Conservation (phyloP, 2,113 vertebrate species). For the Panthera leo region DNA sequence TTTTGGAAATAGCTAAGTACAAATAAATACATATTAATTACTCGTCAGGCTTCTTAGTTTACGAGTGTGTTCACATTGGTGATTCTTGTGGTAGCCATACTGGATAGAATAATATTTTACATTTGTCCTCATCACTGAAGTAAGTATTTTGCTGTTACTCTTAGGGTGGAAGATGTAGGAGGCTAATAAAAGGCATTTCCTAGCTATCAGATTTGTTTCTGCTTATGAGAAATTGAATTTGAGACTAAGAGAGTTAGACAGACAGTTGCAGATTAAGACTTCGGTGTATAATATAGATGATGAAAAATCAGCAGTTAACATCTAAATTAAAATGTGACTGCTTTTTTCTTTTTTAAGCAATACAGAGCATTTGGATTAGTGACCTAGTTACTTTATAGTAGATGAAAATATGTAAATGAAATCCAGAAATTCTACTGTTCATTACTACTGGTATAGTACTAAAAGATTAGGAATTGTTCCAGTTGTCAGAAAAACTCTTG, state of each 20-base stretch:
- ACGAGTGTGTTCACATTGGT: background rate
- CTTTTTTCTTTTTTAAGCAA: background rate
- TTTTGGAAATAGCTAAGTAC: slow-evolving; percentile 63
- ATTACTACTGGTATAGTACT: background rate
- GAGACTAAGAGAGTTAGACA: slow-evolving; percentile 19
- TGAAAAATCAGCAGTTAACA: slow-evolving; percentile 36
- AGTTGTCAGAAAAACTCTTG: background rate
- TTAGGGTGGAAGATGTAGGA: too few species aligned
- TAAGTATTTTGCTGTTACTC: background rate
- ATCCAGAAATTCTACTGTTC: background rate
- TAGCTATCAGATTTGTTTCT: background rate
- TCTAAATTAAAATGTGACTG: slow-evolving; percentile 12
- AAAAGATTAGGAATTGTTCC: background rate
- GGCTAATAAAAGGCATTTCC: background rate
- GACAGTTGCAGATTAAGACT: background rate
- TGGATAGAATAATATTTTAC: slow-evolving; percentile 40
- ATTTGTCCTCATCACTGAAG: background rate
- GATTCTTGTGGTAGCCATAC: slow-evolving; percentile 39
- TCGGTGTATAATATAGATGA: background rate
- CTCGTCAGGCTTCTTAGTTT: background rate
- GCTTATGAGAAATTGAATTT: background rate
- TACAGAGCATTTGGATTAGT: slow-evolving; percentile 8
- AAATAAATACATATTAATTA: slow-evolving; percentile 73
- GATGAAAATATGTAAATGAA: background rate
- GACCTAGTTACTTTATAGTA: background rate